Evolutionary conservation across 2,888 invertebrate species (phyloP).

Genomic region (Ennomos fuscantarius): DNA sequence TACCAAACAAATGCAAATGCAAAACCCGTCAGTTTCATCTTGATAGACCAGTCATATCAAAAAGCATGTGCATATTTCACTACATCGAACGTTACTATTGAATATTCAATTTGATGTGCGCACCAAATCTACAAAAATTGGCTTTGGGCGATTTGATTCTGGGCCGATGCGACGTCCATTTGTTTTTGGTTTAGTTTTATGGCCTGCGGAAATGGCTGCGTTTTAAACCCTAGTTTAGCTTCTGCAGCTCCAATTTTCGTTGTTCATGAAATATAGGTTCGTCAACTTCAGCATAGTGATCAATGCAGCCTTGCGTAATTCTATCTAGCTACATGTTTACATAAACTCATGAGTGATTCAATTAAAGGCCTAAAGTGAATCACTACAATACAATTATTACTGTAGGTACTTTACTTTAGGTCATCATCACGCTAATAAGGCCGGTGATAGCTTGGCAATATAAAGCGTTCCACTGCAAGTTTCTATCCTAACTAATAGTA

Average conservation of each 20-base stretch:
- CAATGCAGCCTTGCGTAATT: no score
- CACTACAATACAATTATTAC: no score
- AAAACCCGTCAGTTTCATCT: slow-evolving; percentile 36
- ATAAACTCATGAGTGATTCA: no score
- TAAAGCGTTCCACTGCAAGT: slow-evolving; percentile 9
- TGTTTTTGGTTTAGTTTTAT: slow-evolving; percentile 40
- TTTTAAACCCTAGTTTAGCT: slow-evolving; percentile 28
- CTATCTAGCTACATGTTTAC: no score
- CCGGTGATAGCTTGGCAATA: neutral
- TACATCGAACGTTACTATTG: slow-evolving; percentile 45
- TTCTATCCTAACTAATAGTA: slow-evolving; percentile 2
- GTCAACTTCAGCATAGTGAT: no score
- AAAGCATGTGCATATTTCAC: slow-evolving; percentile 49
- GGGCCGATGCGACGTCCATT: slow-evolving; percentile 30
- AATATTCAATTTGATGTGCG: slow-evolving; percentile 50
- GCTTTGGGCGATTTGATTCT: slow-evolving; percentile 40
- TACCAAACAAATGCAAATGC: neutral
- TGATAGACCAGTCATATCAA: slow-evolving; percentile 44
- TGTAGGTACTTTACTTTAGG: no score
- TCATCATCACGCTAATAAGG: no score
- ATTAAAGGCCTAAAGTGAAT: no score
- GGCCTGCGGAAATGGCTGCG: slow-evolving; percentile 29
- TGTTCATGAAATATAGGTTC: neutral
- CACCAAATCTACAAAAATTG: slow-evolving; percentile 47
- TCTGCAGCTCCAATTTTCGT: slow-evolving; percentile 5